phyloP scores from a whole-genome alignment of 2,888 invertebrate genomes.

The Lycophotia porphyrea region DNA sequence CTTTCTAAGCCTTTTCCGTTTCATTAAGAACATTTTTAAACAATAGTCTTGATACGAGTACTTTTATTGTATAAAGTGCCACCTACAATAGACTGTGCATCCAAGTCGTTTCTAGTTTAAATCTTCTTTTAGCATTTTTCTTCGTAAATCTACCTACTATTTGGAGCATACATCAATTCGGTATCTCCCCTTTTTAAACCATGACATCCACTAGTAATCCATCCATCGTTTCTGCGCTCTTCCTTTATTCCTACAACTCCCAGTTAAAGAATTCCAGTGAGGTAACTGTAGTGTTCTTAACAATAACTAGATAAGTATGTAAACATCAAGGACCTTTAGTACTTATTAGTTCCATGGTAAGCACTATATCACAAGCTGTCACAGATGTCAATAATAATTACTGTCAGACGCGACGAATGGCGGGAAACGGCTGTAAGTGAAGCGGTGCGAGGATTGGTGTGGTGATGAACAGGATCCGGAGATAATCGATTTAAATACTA shows the following conservation, averaged over 20 bases:
- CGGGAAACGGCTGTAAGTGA: neutral
- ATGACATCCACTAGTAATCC: neutral
- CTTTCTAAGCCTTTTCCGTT: neutral
- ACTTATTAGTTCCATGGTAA: neutral
- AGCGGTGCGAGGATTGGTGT: neutral
- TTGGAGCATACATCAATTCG: neutral
- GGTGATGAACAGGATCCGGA: neutral
- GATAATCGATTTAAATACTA: neutral
- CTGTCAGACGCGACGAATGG: neutral
- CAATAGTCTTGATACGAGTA: neutral
- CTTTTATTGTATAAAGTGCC: neutral
- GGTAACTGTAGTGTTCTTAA: neutral
- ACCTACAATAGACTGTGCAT: neutral
- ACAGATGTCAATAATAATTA: neutral
- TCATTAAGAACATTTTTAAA: neutral
- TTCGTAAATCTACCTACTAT: neutral
- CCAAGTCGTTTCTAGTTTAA: no score
- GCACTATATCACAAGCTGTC: neutral
- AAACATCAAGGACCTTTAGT: neutral
- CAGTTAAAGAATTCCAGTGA: neutral
- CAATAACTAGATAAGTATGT: neutral
- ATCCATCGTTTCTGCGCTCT: neutral
- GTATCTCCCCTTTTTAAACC: neutral
- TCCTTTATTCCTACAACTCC: neutral
- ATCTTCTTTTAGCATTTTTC: no score